Evolutionary conservation across 1,140 invertebrate genomes (phyloP).

Genomic region (Bombyx mandarina): DNA sequence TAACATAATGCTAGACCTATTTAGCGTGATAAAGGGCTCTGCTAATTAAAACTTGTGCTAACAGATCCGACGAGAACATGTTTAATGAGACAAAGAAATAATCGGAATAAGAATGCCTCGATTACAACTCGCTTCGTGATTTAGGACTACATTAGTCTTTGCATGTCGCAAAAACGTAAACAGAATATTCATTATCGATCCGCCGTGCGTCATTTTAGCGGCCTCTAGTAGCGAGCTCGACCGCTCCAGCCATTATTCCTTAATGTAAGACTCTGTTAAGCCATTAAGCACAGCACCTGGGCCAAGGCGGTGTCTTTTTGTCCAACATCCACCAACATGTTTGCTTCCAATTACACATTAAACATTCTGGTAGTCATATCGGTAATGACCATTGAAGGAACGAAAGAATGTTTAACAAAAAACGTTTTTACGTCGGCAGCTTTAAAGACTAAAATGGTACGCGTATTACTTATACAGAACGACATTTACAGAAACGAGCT

Average conservation of each 20-base stretch:
- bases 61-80: no score
- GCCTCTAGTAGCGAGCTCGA: constrained; percentile 6
- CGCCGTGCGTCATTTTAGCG: constrained; percentile 20
- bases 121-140: not conserved
- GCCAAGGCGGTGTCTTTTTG: constrained; percentile 26
- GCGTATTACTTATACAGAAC: constrained; percentile 12
- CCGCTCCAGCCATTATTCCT: constrained; percentile 23
- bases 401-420: constrained; percentile 15
- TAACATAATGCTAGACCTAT: no score
- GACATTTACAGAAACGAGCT: constrained; percentile 51
- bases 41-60: no score
- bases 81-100: not conserved
- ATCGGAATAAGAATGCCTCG: not conserved
- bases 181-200: not conserved
- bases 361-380: constrained; percentile 44
- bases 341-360: constrained; percentile 41
- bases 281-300: constrained; percentile 38
- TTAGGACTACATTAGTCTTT: not conserved
- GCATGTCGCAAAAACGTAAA: not conserved
- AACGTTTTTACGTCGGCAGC: no score
- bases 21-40: no score
- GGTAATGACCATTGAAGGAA: constrained; percentile 39
- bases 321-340: constrained; percentile 30
- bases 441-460: no score
- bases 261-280: constrained; percentile 38